These are phyloP conservation scores for Drosophila mojavensis DNA, from an alignment of 1,140 invertebrate species.

Conservation along the genomic window DNA sequence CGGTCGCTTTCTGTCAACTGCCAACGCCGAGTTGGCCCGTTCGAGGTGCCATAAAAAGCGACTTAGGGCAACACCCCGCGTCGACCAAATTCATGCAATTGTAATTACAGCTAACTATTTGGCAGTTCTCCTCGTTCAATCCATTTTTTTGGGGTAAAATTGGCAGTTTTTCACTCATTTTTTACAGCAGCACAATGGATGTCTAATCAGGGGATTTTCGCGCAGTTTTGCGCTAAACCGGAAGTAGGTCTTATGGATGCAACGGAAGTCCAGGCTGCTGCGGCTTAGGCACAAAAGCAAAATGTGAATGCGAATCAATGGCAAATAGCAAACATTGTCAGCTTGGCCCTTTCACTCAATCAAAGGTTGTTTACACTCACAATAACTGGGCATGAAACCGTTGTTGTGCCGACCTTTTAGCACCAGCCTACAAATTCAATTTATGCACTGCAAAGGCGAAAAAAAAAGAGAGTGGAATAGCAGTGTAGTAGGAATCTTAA, in stretches of 20 bases:
- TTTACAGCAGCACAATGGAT: constrained; percentile 43
- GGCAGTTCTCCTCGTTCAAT: constrained; percentile 18
- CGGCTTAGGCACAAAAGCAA: constrained; percentile 34
- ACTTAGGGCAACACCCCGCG: constrained; percentile 60
- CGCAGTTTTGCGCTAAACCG: constrained; percentile 59
- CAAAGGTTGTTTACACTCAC: constrained; percentile 62
- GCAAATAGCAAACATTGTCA: constrained; percentile 15
- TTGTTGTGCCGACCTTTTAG: constrained; percentile 76
- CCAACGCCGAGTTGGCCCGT: constrained; percentile 1
- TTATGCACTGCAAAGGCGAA: constrained; percentile 48
- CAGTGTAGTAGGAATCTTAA: constrained; percentile 29
- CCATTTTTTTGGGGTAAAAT: constrained; percentile 61
- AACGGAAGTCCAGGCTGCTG: constrained; percentile 23
- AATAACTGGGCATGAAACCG: constrained; percentile 79
- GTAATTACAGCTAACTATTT: constrained; percentile 77
- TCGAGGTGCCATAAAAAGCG: constrained; percentile 73
- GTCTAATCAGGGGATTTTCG: constrained; percentile 65
- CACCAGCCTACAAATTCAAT: constrained; percentile 56
- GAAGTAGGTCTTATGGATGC: constrained; percentile 53
- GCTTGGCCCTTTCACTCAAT: constrained; percentile 12
- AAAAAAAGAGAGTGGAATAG: constrained; percentile 24
- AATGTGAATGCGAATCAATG: constrained; percentile 37
- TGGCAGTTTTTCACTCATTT: constrained; percentile 37
- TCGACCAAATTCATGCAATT: constrained; percentile 32
- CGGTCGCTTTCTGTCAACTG: constrained; percentile 52